phyloP scores from a whole-genome alignment of 2,797 vertebrate genomes.

The Gila robusta region DNA sequence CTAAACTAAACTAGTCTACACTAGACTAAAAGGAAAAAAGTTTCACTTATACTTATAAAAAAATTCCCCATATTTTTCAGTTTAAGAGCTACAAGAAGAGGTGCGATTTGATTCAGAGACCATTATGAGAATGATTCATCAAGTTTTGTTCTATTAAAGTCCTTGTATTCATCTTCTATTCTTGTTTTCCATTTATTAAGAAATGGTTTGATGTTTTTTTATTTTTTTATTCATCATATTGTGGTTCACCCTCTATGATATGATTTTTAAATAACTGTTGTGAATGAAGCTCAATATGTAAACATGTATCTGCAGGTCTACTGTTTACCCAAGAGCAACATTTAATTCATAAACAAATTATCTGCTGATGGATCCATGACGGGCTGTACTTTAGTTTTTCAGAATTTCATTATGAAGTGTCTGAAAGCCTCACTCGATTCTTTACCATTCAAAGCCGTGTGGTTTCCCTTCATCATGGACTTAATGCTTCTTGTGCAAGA shows the following conservation, averaged over 20 bases:
- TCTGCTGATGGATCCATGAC: background rate
- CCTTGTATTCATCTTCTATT: background rate
- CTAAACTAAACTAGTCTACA: too few species aligned
- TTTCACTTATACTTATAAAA: background rate
- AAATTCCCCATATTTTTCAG: constrained; percentile 38
- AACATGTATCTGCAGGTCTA: background rate
- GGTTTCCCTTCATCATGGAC: background rate
- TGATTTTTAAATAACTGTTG: background rate
- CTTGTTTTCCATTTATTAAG: background rate
- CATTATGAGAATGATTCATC: constrained; percentile 45
- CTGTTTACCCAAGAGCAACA: background rate
- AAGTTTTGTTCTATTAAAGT: background rate
- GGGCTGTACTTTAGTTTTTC: background rate
- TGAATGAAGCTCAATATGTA: background rate
- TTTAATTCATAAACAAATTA: background rate
- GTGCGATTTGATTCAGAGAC: constrained; percentile 25
- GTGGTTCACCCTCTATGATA: background rate
- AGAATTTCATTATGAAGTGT: background rate
- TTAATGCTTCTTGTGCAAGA: constrained; percentile 15
- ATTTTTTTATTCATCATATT: background rate
- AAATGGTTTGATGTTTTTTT: background rate
- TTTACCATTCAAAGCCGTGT: background rate
- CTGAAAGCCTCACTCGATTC: background rate
- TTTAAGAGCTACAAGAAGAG: constrained; percentile 28
- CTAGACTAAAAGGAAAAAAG: background rate